Evolutionary conservation across 2,797 vertebrate species (phyloP), one percentile per base, ranked within the genome.

Genomic region (Cuniculus paca): DNA sequence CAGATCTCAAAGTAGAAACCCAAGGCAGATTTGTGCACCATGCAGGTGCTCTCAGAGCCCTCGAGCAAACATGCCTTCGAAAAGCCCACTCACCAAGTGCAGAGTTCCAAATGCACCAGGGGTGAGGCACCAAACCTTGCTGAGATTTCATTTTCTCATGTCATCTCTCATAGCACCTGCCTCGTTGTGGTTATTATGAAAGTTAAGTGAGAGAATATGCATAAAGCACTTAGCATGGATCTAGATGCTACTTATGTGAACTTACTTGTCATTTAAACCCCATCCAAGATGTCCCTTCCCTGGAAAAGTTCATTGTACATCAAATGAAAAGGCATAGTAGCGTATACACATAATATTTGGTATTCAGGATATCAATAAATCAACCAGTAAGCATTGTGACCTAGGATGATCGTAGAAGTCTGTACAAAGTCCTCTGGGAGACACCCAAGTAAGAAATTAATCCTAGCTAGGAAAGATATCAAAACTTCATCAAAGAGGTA

Each of bases 401-500:
- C 42, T 16, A 31, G 1, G 31, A 6, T 81, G 60, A 83, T 75
- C 20, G 9, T 19, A 1, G 61, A 85, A 8, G 39, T 90, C 13
- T 88, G 6, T 31, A 22, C 61, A 91, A 14, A 90, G 58, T 65
- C 5, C 50, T 95, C 42, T 20, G 24, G 28, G 22, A 91, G 31
- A 11, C n/a, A 61, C 19, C 42, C 3, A n/a, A 54, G 81, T 52
- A 85, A 39, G 20, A 86, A 81, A 50, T 14, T 63, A 52, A 72
- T 26, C 48, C 79, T 77, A 19, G 3, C 22, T 22, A 42, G 75
- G 28, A 19, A 45, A 94, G 68, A 28, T 58, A 16, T 61, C 50
- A 94, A 79, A 83, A 12, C 36, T 94, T 58, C 50, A 26, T 6
- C 58, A n/a, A 93, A 52, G 61, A 87, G 26, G 16, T 74, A 45